Evolutionary conservation across 92 coral and sea anemone species (phyloP), one percentile per base, ranked within the genome.

Genomic region (Actinernus sp.): DNA sequence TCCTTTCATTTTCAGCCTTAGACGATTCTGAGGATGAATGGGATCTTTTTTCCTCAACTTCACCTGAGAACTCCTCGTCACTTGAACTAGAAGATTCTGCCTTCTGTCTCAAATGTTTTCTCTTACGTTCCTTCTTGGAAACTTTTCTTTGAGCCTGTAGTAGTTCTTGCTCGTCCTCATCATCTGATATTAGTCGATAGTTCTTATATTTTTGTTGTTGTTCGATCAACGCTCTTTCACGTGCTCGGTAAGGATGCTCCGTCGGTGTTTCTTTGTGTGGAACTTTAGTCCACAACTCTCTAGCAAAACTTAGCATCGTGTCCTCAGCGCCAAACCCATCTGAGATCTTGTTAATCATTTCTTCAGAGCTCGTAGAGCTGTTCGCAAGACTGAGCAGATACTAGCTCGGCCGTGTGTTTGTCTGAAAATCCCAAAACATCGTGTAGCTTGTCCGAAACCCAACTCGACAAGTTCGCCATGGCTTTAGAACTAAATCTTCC

Each of bases 381-480:
- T 58, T 91, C 37, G 97, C 96, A 16, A 94, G 67, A 41, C 81
- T 93, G 20, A 94, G 82, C n/a, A 94, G 75, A 79, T 79, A 94
- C 18, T n/a, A n/a, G n/a, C n/a, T 90, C 98, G 0, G 81, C 68
- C 0, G 97, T 94, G 53, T 80, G 63, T 61, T 75, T 94, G 61
- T 94, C 98, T 0, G 98, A 94, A 68, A 94, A 94, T 8, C 98
- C 98, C 1, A 94, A 68, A 29, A 94, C 93, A 71, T 91, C 97
- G 63, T 94, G 97, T 41, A 94, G 77, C 38, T 81, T 85, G 24
- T 91, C 98, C 1, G 98, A 78, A 19, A 94, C 98, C 98, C 98
- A 94, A 48, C 73, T 80, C 49, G 82, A 60, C 21, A 94, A 63
- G 45, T 84, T 89, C 10, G 96, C 83, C 96, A 90, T 90, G 24